phyloP scores from a whole-genome alignment of 2,797 vertebrate genomes.

The Enteromius mattozi region DNA sequence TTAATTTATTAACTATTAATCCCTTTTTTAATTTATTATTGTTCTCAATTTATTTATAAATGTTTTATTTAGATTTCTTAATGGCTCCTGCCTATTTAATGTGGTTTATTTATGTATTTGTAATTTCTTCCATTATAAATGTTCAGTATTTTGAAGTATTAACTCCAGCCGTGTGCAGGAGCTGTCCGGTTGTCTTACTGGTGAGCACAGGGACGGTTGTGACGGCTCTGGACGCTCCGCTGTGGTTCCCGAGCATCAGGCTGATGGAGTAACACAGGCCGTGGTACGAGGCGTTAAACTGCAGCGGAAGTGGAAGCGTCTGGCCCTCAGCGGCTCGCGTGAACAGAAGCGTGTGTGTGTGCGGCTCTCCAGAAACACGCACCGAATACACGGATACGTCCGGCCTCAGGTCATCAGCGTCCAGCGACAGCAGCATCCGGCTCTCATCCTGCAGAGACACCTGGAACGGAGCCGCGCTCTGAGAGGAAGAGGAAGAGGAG shows the following conservation, averaged over 20 bases:
- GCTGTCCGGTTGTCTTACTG: conserved; percentile 77
- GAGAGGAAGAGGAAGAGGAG: background rate
- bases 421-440: conserved; percentile 80
- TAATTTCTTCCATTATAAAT: background rate
- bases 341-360: conserved; percentile 85
- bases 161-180: background rate
- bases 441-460: conserved; percentile 82
- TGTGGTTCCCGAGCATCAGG: conserved; percentile 82
- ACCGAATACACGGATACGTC: conserved; percentile 84
- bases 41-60: background rate
- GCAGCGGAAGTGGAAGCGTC: conserved; percentile 78
- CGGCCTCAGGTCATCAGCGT: conserved; percentile 82
- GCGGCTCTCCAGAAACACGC: conserved; percentile 89
- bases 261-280: conserved; percentile 90
- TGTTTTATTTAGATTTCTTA: background rate
- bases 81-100: background rate
- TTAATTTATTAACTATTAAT: too few relatives aligned
- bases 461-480: conserved; percentile 81
- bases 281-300: conserved; percentile 88
- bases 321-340: conserved; percentile 71
- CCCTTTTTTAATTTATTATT: background rate
- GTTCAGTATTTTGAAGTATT: background rate
- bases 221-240: conserved; percentile 80
- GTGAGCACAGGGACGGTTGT: conserved; percentile 86
- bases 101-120: too few relatives aligned